Evolutionary conservation across 2,888 invertebrate species (phyloP).

Genomic region (Cosmopolites sordidus): DNA sequence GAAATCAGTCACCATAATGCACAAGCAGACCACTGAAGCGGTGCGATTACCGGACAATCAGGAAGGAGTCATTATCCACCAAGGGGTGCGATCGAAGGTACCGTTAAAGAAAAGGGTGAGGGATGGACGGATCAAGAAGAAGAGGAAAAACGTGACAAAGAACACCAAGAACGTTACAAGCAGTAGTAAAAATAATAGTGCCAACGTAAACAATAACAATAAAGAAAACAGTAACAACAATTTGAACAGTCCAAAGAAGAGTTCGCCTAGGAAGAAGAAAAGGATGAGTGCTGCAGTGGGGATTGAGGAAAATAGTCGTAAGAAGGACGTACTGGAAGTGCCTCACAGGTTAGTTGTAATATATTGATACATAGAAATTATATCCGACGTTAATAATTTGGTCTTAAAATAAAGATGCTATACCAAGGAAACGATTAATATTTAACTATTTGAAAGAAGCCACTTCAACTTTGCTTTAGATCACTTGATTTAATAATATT

Average conservation of each 20-base stretch:
- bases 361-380: too few relatives aligned
- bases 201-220: conserved; percentile 8
- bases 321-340: conserved; percentile 39
- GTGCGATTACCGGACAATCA: conserved; percentile 72
- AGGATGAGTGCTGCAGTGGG: conserved; percentile 48
- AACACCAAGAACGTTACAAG: conserved; percentile 16
- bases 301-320: conserved; percentile 55
- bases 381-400: too few relatives aligned
- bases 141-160: conserved; percentile 33
- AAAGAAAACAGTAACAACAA: conserved; percentile 39
- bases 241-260: conserved; percentile 41
- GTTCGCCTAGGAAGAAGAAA: conserved; percentile 48
- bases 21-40: conserved; percentile 85
- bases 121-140: conserved; percentile 56
- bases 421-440: too few relatives aligned
- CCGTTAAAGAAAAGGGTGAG: conserved; percentile 81
- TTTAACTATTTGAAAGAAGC: too few relatives aligned
- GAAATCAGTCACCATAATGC: conserved; percentile 84
- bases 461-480: too few relatives aligned
- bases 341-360: conserved; percentile 19
- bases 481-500: too few relatives aligned
- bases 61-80: conserved; percentile 71
- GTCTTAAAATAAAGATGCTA: too few relatives aligned
- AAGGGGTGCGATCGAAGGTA: conserved; percentile 78
- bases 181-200: conserved; percentile 14